These are phyloP conservation scores for Drosophila ambigua DNA, from an alignment of 1,140 invertebrate genomes.

Conservation along the genomic window DNA sequence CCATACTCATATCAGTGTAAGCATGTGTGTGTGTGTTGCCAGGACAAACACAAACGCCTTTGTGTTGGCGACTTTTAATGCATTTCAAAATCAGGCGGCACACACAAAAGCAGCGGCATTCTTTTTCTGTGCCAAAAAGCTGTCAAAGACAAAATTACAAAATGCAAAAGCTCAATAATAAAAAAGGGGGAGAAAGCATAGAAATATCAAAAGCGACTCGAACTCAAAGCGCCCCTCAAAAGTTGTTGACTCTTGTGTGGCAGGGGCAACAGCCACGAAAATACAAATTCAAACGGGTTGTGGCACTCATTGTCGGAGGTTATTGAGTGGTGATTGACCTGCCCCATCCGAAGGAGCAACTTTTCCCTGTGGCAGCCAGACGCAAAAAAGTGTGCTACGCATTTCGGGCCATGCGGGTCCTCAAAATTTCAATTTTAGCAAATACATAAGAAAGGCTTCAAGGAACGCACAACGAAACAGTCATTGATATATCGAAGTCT, in stretches of 20 bases:
- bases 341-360: constrained; percentile 9
- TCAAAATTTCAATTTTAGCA: constrained; percentile 33
- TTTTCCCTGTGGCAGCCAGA: not conserved
- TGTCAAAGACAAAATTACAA: constrained; percentile 73
- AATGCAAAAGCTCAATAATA: constrained; percentile 43
- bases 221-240: constrained; percentile 40
- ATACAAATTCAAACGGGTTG: constrained; percentile 52
- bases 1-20: not conserved
- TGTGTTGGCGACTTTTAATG: constrained; percentile 34
- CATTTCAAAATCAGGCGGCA: constrained; percentile 46
- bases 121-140: constrained; percentile 22
- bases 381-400: constrained; percentile 61
- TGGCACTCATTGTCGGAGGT: constrained; percentile 43
- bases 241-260: constrained; percentile 36
- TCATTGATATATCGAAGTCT: not conserved
- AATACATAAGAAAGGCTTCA: constrained; percentile 6
- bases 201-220: constrained; percentile 31
- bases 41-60: constrained; percentile 32
- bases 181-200: constrained; percentile 20
- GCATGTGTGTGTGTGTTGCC: constrained; percentile 9
- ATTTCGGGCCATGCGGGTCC: constrained; percentile 38
- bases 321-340: constrained; percentile 72
- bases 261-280: constrained; percentile 16
- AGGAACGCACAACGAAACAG: not conserved
- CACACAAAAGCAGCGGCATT: constrained; percentile 2